Evolutionary conservation across 2,888 invertebrate genomes (phyloP).

Genomic region (Tigriopus californicus): DNA sequence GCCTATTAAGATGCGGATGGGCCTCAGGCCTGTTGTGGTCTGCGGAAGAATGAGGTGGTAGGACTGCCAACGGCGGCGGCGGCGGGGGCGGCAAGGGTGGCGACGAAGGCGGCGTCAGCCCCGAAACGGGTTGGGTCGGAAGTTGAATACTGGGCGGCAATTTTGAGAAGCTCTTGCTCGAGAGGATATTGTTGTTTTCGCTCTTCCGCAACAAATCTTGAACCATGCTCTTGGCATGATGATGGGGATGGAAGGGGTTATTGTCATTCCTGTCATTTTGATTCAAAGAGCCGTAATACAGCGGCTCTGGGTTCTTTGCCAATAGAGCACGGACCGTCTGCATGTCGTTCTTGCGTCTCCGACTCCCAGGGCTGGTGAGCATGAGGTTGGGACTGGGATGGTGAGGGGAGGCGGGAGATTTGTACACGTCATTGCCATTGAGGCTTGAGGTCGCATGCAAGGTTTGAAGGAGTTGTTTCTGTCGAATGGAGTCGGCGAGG

Average conservation of each 20-base stretch:
- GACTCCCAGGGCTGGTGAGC: not conserved
- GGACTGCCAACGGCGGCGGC: too few relatives aligned
- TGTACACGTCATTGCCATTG: not conserved
- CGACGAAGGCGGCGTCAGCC: not conserved
- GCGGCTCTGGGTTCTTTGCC: not conserved
- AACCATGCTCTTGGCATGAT: not conserved
- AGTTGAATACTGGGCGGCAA: not conserved
- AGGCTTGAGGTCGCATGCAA: not conserved
- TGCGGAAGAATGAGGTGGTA: not conserved
- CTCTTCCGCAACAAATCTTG: not conserved
- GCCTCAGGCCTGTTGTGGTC: not conserved
- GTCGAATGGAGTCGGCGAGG: conserved; percentile 10
- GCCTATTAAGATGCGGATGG: too few relatives aligned
- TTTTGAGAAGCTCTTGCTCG: not conserved
- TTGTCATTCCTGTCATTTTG: not conserved
- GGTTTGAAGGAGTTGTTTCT: conserved; percentile 6
- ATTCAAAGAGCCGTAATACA: too few relatives aligned
- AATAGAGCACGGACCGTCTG: not conserved
- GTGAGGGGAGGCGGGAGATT: not conserved
- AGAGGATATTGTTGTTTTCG: conserved; percentile 13
- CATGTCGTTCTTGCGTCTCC: conserved; percentile 1
- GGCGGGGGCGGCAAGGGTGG: not conserved
- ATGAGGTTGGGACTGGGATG: not conserved
- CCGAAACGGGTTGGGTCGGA: not conserved
- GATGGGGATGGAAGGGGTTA: not conserved